These are phyloP conservation scores for Rotaria sp. DNA, from an alignment of 2,888 invertebrate genomes.

Conservation along the genomic window DNA sequence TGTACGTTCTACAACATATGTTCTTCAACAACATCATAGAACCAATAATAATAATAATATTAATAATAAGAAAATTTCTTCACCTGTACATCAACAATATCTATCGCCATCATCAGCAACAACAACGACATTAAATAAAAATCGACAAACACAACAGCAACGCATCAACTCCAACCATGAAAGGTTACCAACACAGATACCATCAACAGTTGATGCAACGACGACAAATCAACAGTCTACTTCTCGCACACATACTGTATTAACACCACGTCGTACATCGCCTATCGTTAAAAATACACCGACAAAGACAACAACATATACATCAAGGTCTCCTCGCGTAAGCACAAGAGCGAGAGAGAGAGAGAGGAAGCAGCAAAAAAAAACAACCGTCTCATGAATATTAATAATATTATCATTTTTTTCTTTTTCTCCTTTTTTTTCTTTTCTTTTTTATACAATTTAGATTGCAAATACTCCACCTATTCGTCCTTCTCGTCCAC, in stretches of 20 bases:
- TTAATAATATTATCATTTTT: not conserved
- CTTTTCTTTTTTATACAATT: not conserved
- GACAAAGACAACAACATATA: not conserved
- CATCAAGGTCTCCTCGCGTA: not conserved
- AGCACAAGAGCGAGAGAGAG: not conserved
- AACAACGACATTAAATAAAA: not conserved
- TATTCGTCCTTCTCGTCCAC: not conserved
- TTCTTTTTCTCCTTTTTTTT: not conserved
- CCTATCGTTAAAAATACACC: conserved; percentile 1
- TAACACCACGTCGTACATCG: not conserved
- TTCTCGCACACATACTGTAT: not conserved
- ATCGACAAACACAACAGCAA: not conserved
- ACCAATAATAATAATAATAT: not conserved
- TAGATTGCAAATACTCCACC: not conserved
- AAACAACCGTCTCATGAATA: not conserved
- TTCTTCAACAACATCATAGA: conserved; percentile 10
- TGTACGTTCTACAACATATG: conserved; percentile 4
- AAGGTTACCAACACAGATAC: not conserved
- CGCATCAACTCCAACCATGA: not conserved
- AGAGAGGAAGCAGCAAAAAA: not conserved
- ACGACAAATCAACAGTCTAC: not conserved
- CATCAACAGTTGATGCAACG: not conserved
- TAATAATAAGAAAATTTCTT: not conserved
- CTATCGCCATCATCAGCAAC: not conserved
- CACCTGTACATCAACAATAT: not conserved